phyloP scores from a whole-genome alignment of 2,113 vertebrate genomes.

The Pantherophis guttatus region DNA sequence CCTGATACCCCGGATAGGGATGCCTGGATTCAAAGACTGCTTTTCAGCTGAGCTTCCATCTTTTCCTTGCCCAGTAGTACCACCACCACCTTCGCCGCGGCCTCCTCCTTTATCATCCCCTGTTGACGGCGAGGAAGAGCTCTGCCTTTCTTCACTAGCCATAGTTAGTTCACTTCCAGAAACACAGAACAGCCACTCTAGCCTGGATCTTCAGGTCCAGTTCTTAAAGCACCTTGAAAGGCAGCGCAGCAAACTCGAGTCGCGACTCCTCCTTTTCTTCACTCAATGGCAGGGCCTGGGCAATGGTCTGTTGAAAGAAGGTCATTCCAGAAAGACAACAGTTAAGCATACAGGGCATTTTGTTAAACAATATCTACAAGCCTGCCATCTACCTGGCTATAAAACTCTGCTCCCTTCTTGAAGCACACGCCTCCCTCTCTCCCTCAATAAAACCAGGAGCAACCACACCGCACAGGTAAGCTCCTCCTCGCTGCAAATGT shows the following conservation, averaged over 20 bases:
- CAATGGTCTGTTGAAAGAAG: conserved; percentile 15
- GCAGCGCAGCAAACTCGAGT: conserved; percentile 10
- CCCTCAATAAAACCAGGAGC: background rate
- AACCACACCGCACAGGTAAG: background rate
- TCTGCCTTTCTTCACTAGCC: conserved; percentile 67
- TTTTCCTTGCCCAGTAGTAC: conserved; percentile 42
- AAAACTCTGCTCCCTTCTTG: background rate
- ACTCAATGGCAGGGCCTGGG: conserved; percentile 24
- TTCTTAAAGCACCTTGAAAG: conserved; percentile 22
- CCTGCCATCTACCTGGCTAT: background rate
- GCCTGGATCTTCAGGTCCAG: background rate
- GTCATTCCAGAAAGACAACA: conserved; percentile 1
- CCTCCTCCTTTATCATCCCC: conserved; percentile 67
- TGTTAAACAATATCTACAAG: background rate
- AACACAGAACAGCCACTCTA: background rate
- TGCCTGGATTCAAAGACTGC: conserved; percentile 76
- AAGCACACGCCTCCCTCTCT: background rate
- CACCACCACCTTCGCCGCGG: conserved; percentile 32
- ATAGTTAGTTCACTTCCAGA: conserved; percentile 49
- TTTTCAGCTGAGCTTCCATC: conserved; percentile 49
- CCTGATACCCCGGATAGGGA: conserved; percentile 89
- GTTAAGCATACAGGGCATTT: too few relatives aligned
- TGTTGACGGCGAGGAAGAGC: conserved; percentile 61
- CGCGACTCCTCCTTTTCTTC: conserved; percentile 31
- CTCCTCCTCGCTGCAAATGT: background rate